phyloP scores from a whole-genome alignment of 2,797 vertebrate species.

The Xiphophorus birchmanni region DNA sequence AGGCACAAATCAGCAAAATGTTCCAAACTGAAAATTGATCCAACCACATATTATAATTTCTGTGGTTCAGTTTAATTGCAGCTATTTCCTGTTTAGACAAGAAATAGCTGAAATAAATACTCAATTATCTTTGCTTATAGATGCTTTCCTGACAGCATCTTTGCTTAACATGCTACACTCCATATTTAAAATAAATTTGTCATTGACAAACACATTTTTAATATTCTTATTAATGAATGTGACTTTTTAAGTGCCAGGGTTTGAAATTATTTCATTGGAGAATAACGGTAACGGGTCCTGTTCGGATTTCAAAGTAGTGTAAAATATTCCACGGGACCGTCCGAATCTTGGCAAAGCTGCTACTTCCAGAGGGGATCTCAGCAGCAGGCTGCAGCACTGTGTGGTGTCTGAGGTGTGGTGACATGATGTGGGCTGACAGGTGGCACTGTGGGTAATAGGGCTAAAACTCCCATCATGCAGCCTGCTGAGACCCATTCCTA shows the following conservation, averaged over 20 bases:
- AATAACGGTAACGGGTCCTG: background rate
- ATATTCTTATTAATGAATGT: background rate
- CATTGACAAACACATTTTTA: constrained; percentile 7
- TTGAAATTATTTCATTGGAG: background rate
- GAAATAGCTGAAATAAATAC: background rate
- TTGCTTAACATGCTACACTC: constrained; percentile 1
- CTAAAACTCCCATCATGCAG: constrained; percentile 64
- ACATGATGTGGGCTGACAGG: constrained; percentile 73
- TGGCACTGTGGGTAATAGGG: constrained; percentile 65
- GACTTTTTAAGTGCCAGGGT: background rate
- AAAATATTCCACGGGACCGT: constrained; percentile 2
- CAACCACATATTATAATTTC: constrained; percentile 2
- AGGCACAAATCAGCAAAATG: constrained; percentile 17
- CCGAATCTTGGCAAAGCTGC: constrained; percentile 16
- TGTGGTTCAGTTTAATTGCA: constrained; percentile 28
- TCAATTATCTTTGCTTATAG: background rate
- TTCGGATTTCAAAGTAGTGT: constrained; percentile 13
- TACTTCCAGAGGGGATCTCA: constrained; percentile 49
- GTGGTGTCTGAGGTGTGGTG: constrained; percentile 70
- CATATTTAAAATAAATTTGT: constrained; percentile 9
- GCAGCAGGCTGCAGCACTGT: constrained; percentile 66
- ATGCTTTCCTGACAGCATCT: background rate
- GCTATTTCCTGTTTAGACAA: constrained; percentile 16
- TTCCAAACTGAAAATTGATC: background rate
- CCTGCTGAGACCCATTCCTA: constrained; percentile 51